A percentile compares a stretch with the other conserved stretches of the same genome.
Evolutionary conservation across 2,888 invertebrate genomes (phyloP).

Genomic region (Spodoptera littoralis): DNA sequence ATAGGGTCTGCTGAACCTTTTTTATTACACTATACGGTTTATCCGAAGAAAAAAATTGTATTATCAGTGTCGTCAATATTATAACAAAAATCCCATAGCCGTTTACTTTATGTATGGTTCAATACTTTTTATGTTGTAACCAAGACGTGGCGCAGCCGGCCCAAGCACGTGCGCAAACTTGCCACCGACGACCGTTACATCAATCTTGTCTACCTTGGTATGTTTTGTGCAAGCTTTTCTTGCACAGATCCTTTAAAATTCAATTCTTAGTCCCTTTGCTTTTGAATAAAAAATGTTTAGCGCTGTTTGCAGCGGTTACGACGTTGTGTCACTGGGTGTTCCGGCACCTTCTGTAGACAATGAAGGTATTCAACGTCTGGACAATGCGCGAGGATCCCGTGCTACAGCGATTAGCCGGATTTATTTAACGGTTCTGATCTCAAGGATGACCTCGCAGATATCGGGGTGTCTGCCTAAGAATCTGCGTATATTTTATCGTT

Average conservation of each 20-base stretch:
- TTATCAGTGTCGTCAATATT: slow-evolving; percentile 49
- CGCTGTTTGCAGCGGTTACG: slow-evolving; percentile 46
- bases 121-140: slow-evolving; percentile 57
- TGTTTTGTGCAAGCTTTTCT: slow-evolving; percentile 76
- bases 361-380: slow-evolving; percentile 83
- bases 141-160: slow-evolving; percentile 74
- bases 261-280: slow-evolving; percentile 48
- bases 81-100: slow-evolving; percentile 42
- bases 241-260: slow-evolving; percentile 49
- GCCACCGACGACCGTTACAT: slow-evolving; percentile 80
- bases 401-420: slow-evolving; percentile 79
- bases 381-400: slow-evolving; percentile 76
- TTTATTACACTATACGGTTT: slow-evolving; percentile 31
- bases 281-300: slow-evolving; percentile 58
- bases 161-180: slow-evolving; percentile 85
- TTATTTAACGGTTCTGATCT: slow-evolving; percentile 82
- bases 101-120: slow-evolving; percentile 47
- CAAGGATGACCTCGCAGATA: slow-evolving; percentile 61
- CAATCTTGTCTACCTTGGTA: slow-evolving; percentile 83
- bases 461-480: slow-evolving; percentile 46
- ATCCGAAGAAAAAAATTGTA: slow-evolving; percentile 45
- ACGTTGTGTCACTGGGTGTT: slow-evolving; percentile 49
- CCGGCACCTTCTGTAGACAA: slow-evolving; percentile 73
- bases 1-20: slow-evolving; percentile 19
- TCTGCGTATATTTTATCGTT: slow-evolving; percentile 49